Evolutionary conservation across 64 coral and sea anemone genomes (phyloP).

Genomic region (Montipora foliosa): DNA sequence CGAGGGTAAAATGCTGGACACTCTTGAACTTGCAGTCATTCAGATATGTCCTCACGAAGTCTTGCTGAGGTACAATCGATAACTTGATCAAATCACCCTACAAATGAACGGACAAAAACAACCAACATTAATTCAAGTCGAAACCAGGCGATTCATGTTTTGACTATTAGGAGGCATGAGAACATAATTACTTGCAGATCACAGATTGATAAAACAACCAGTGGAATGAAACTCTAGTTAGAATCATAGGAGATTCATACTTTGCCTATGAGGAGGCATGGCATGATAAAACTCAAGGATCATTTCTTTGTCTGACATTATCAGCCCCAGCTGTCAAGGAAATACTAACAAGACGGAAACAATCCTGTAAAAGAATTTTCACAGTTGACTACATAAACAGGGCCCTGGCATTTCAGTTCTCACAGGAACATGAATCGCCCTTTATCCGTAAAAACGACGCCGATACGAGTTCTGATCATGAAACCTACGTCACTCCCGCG

Average conservation of each 20-base stretch:
- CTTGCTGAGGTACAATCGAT: conserved; percentile 59
- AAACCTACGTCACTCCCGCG: not conserved
- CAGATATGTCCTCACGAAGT: conserved; percentile 42
- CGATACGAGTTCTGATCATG: not conserved
- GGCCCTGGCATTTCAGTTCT: not conserved
- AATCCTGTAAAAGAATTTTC: not conserved
- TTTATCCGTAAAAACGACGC: not conserved
- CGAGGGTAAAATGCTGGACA: conserved; percentile 36
- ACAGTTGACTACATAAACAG: conserved; percentile 1
- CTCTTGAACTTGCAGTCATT: conserved; percentile 60
- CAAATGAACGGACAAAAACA: not conserved
- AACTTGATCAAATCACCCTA: conserved; percentile 51
- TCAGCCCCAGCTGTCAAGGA: not conserved
- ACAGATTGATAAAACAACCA: conserved; percentile 43
- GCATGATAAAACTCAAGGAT: not conserved
- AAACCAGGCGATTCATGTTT: not conserved
- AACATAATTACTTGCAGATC: conserved; percentile 49
- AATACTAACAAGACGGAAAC: not conserved
- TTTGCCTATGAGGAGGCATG: not conserved
- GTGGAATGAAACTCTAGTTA: conserved; percentile 51
- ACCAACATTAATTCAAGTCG: not conserved
- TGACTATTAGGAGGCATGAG: not conserved
- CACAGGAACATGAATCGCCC: not conserved
- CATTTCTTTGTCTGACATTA: not conserved
- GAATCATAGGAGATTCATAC: not conserved